Conservation (phyloP, 2,797 vertebrate species). For the Falco naumanni region DNA sequence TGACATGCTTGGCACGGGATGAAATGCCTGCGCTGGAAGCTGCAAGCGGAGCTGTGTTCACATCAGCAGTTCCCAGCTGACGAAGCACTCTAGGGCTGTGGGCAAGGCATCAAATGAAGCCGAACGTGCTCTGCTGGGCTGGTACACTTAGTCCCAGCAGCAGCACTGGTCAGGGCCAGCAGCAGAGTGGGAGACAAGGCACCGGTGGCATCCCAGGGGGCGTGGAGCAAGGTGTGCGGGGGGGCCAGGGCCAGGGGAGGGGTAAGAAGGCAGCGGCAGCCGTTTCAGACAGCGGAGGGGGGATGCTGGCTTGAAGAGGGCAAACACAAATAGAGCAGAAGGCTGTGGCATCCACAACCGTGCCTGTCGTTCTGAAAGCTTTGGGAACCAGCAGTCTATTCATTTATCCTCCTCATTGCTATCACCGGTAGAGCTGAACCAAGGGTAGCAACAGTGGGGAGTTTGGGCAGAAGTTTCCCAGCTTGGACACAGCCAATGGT, state of each 20-base stretch:
- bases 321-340: neutral
- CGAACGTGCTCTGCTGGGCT: neutral
- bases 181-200: neutral
- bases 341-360: neutral
- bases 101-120: neutral
- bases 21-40: constrained; percentile 28
- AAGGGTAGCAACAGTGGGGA: neutral
- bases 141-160: neutral
- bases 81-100: neutral
- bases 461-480: neutral
- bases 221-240: fast-evolving
- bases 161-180: neutral
- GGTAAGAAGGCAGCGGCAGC: neutral
- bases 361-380: neutral
- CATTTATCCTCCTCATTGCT: neutral
- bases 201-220: neutral
- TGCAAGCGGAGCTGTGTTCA: neutral
- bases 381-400: neutral
- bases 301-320: neutral
- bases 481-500: neutral
- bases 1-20: constrained; percentile 50
- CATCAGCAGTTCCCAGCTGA: neutral
- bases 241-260: neutral
- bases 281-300: neutral
- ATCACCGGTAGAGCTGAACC: neutral